Evolutionary conservation across 2,888 invertebrate species (phyloP), one percentile per base, ranked within the genome.

Genomic region (Chrysotoxum bicinctum): DNA sequence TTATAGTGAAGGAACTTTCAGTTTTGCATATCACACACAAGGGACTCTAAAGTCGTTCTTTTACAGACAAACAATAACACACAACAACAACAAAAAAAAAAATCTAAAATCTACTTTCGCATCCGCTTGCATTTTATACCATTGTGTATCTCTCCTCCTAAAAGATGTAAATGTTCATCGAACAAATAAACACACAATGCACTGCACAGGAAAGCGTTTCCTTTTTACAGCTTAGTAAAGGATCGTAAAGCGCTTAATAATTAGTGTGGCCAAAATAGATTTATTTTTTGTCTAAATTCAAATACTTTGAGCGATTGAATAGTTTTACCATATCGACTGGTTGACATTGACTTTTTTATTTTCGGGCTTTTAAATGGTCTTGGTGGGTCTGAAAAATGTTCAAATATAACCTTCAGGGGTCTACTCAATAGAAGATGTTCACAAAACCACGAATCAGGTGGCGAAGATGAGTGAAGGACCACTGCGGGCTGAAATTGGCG

Each of bases 181-280:
- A 50, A 40, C 58, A 77, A 76, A 64, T 69, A 62, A 75, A 64
- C 21, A 81, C 76, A 76, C 68, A 69, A 66, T 70, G 62, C 50
- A 70, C n/a, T 70, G 64, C 66, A 81, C 66, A 81, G 37, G 40
- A 58, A 80, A 75, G 48, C 62, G 40, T 64, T 50, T 50, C 37
- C 58, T 40, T 50, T 23, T 50, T 60, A 23, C 37, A 60, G 23
- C 14, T 16, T 16, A 72, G 37, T 48, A 45, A 35, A 26, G 45
- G 70, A 48, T 68, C 50, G 74, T 60, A 68, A 62, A 43, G 68
- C 52, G 37, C 45, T 66, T 66, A 48, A 21, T 14, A 48, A 32
- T n/a, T 21, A 48, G 35, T 48, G 48, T 66, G 48, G 32, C 32
- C 64, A 32, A 0, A 43, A 19, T 43, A 9, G 1, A 0, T 7